phyloP scores from a whole-genome alignment of 2,113 vertebrate species.

The Porphyrio hochstetteri region DNA sequence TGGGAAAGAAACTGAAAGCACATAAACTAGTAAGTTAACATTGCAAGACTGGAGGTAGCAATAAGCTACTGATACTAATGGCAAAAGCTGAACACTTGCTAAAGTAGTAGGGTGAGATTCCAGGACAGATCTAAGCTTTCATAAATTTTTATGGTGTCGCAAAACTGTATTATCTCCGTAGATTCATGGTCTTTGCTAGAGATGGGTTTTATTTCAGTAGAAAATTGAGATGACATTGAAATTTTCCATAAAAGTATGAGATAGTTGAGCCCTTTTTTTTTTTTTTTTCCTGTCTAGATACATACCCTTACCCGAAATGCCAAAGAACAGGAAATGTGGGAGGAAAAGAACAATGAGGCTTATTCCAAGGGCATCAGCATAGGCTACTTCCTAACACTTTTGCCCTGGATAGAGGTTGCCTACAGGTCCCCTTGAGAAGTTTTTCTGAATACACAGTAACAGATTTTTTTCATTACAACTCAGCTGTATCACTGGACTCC shows the following conservation, averaged over 20 bases:
- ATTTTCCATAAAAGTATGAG: background rate
- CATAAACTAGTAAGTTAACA: background rate
- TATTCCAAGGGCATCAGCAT: background rate
- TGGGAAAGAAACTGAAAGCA: background rate
- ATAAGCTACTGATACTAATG: background rate
- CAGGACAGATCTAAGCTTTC: background rate
- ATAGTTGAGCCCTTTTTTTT: background rate
- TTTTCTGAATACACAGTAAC: background rate
- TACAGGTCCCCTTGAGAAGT: background rate
- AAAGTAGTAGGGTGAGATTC: background rate
- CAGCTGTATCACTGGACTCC: background rate
- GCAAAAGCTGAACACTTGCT: background rate
- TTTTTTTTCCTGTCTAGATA: background rate
- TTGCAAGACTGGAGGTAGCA: background rate
- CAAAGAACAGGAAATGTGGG: background rate
- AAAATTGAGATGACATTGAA: conserved; percentile 3
- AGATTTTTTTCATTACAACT: background rate
- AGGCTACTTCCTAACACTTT: background rate
- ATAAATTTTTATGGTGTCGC: background rate
- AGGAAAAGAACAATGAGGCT: background rate
- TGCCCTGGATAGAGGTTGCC: background rate
- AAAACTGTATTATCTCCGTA: background rate
- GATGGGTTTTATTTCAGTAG: background rate
- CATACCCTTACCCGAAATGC: background rate
- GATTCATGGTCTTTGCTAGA: background rate